These are phyloP conservation scores for Adelosebastes latens DNA, from an alignment of 2,797 vertebrate genomes.

Conservation along the genomic window DNA sequence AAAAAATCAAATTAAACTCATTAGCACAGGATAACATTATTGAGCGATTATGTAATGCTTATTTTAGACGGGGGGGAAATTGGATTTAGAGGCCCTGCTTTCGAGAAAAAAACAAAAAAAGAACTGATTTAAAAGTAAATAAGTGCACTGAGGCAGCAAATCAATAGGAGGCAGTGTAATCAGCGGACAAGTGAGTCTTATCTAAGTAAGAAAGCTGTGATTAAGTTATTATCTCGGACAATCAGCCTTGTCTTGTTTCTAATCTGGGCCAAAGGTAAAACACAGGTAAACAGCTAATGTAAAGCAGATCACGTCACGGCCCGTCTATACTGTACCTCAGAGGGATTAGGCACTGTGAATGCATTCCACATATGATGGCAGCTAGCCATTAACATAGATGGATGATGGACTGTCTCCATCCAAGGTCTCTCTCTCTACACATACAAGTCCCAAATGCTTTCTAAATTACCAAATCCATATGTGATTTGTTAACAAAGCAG, in stretches of 20 bases:
- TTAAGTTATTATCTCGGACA: slow-evolving; percentile 69
- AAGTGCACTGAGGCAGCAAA: slow-evolving; percentile 56
- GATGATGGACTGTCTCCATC: slow-evolving; percentile 36
- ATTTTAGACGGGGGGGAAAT: slow-evolving; percentile 26
- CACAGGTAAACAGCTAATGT: slow-evolving; percentile 52
- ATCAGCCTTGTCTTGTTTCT: slow-evolving; percentile 60
- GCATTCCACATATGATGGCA: slow-evolving; percentile 38
- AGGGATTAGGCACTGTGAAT: slow-evolving; percentile 34
- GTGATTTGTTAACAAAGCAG: slow-evolving; percentile 45
- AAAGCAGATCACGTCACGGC: slow-evolving; percentile 44
- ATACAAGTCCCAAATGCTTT: slow-evolving; percentile 15
- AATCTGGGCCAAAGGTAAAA: slow-evolving; percentile 73
- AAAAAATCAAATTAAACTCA: slow-evolving; percentile 3
- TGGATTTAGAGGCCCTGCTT: slow-evolving; percentile 18
- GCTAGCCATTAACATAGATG: slow-evolving; percentile 54
- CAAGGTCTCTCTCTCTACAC: slow-evolving; percentile 21
- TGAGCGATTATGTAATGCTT: slow-evolving; percentile 20
- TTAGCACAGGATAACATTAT: slow-evolving; percentile 25
- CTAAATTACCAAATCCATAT: slow-evolving; percentile 39
- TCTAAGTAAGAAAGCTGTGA: slow-evolving; percentile 58
- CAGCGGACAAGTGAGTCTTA: slow-evolving; percentile 62
- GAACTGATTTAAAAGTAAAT: slow-evolving; percentile 46
- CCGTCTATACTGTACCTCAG: slow-evolving; percentile 37
- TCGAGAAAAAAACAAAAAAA: slow-evolving; percentile 41
- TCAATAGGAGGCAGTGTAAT: slow-evolving; percentile 73